Evolutionary conservation across 1,140 invertebrate genomes (phyloP).

Genomic region (Apis mellifera): DNA sequence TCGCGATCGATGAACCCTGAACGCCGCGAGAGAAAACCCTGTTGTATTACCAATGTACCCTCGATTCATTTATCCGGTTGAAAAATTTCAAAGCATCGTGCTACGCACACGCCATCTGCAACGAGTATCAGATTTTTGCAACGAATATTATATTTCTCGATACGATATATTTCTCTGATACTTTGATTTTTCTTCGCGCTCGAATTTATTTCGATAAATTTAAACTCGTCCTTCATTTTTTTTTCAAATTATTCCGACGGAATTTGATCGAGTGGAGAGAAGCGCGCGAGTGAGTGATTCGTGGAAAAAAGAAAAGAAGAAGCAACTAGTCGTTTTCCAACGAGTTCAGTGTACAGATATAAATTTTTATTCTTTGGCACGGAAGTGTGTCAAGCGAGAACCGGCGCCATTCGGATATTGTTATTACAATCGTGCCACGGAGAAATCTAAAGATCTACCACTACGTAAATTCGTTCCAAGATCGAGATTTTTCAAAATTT

Average conservation of each 20-base stretch:
- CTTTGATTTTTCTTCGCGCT: not conserved
- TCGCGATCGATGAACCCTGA: not conserved
- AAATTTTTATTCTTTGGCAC: not conserved
- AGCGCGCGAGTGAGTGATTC: not conserved
- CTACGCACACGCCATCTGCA: not conserved
- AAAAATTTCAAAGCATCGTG: not conserved
- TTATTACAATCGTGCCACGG: not conserved
- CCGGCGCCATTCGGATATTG: not conserved
- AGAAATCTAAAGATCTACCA: constrained; percentile 14
- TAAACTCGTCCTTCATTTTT: too few species aligned
- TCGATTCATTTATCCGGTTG: not conserved
- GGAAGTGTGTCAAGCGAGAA: not conserved
- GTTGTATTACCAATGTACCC: not conserved
- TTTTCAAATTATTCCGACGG: too few species aligned
- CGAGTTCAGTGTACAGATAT: not conserved
- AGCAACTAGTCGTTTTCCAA: not conserved
- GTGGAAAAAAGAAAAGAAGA: too few species aligned
- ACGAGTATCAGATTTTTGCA: not conserved
- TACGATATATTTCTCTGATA: not conserved
- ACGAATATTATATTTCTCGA: not conserved
- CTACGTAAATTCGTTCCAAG: not conserved
- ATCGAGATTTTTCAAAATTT: not conserved
- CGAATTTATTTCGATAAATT: not conserved
- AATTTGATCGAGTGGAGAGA: not conserved
- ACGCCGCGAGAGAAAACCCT: not conserved